These are phyloP conservation scores for Plectropomus leopardus DNA, from an alignment of 2,113 vertebrate species.

Conservation along the genomic window DNA sequence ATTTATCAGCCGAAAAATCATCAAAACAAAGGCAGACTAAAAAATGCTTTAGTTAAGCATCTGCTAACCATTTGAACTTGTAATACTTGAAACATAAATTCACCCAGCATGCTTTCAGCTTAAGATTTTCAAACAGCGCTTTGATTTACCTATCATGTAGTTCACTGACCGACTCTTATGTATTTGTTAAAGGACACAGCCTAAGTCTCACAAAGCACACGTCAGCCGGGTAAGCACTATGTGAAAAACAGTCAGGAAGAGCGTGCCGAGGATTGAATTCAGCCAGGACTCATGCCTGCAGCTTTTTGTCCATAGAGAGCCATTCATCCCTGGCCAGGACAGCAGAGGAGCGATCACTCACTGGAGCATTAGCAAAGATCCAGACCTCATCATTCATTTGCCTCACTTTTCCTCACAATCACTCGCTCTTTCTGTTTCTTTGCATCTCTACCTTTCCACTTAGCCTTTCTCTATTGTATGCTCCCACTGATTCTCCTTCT, in stretches of 20 bases:
- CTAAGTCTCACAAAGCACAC: constrained; percentile 16
- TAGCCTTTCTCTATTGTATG: constrained; percentile 13
- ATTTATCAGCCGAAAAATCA: constrained; percentile 20
- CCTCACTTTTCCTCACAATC: constrained; percentile 27
- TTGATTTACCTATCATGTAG: constrained; percentile 25
- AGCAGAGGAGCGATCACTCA: constrained; percentile 59
- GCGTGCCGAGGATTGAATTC: constrained; percentile 59
- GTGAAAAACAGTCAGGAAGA: constrained; percentile 65
- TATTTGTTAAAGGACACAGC: constrained; percentile 46
- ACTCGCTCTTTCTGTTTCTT: constrained; percentile 29
- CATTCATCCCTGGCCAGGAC: constrained; percentile 62
- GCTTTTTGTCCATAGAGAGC: constrained; percentile 59
- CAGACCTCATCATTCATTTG: constrained; percentile 62
- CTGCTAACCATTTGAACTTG: constrained; percentile 50
- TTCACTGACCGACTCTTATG: constrained; percentile 31
- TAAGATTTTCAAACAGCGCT: constrained; percentile 4
- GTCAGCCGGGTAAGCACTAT: constrained; percentile 40
- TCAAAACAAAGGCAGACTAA: neutral
- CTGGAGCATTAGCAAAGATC: constrained; percentile 61
- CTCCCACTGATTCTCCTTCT: neutral
- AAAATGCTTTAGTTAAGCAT: constrained; percentile 32
- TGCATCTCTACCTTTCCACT: constrained; percentile 32
- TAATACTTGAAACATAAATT: constrained; percentile 46
- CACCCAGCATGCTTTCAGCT: constrained; percentile 8
- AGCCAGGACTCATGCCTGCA: constrained; percentile 46